Evolutionary conservation across 2,797 vertebrate species (phyloP).

Genomic region (Eremophila alpestris): DNA sequence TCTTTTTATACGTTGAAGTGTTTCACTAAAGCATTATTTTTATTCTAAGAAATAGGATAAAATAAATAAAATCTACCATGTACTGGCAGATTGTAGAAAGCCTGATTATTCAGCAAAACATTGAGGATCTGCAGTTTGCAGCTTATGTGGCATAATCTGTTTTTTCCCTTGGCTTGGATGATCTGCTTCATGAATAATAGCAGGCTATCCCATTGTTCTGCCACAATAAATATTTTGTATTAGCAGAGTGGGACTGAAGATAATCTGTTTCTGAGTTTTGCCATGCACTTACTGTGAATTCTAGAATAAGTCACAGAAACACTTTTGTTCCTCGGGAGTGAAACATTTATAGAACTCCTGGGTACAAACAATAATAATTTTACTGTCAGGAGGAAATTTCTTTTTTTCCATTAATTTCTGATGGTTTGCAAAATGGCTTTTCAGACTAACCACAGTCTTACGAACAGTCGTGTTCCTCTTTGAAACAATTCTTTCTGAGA

Average conservation of each 20-base stretch:
- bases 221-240: neutral
- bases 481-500: neutral
- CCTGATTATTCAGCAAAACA: neutral
- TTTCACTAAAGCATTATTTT: neutral
- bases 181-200: neutral
- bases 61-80: too few relatives aligned
- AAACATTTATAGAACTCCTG: neutral
- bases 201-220: neutral
- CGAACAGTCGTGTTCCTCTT: neutral
- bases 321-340: neutral
- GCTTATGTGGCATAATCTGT: neutral
- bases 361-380: neutral
- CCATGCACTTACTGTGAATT: neutral
- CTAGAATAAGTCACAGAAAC: neutral
- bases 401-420: neutral
- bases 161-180: neutral
- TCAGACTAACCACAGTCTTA: neutral
- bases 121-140: neutral
- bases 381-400: neutral
- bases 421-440: neutral
- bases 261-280: slow-evolving; percentile 11
- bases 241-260: neutral
- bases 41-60: neutral
- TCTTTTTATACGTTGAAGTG: neutral
- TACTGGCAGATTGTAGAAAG: neutral